Percentiles rank a stretch among this genome's conserved stretches.
phyloP scores from a whole-genome alignment of 2,113 vertebrate genomes.

The Parotia lawesii region DNA sequence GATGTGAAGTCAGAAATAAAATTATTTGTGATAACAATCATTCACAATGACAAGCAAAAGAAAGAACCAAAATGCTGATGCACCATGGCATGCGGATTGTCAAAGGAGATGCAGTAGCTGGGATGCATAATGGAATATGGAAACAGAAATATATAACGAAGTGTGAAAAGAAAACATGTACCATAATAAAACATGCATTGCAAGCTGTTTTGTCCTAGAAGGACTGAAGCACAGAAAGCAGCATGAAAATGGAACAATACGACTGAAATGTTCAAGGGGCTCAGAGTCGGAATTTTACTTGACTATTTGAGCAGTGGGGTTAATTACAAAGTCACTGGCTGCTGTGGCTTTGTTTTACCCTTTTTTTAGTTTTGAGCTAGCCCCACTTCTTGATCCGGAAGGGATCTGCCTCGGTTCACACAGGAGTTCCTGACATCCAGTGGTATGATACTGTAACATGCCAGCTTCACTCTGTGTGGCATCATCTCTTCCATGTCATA shows the following conservation, averaged over 20 bases:
- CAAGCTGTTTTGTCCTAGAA: background rate
- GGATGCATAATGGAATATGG: background rate
- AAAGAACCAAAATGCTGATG: background rate
- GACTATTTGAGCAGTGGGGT: background rate
- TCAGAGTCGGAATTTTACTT: background rate
- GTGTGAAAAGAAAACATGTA: background rate
- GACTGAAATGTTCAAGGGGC: background rate
- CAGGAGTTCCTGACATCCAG: background rate
- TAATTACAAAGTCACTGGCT: background rate
- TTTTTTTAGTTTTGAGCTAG: background rate
- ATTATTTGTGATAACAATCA: background rate
- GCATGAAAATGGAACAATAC: background rate
- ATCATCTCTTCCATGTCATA: background rate
- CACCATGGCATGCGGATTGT: background rate
- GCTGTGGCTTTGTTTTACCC: background rate
- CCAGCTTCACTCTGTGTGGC: background rate
- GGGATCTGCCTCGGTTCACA: accelerated
- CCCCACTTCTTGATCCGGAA: background rate
- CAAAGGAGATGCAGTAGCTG: background rate
- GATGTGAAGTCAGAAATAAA: constrained; percentile 29
- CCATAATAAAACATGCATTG: background rate
- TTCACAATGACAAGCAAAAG: background rate
- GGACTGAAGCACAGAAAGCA: background rate
- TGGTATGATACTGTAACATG: accelerated
- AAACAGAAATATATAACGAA: constrained; percentile 1